A percentile compares a stretch with the other conserved stretches of the same genome.
Conservation (phyloP, 2,797 vertebrate species). For the Threskiornis aethiopicus region DNA sequence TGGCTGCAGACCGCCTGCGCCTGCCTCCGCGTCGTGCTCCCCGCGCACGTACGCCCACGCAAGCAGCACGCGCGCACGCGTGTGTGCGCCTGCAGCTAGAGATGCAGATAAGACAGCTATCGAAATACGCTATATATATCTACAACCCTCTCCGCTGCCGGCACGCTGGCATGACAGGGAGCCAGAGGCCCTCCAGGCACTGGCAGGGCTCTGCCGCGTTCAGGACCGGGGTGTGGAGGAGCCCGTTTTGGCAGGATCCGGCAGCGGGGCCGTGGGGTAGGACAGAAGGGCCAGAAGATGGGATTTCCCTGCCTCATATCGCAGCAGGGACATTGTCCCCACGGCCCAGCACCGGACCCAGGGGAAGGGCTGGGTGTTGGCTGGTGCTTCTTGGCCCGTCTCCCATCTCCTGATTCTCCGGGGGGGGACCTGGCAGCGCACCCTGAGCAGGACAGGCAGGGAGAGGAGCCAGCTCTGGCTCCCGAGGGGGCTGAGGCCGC, state of each 20-base stretch:
- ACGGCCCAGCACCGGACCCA: background rate
- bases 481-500: background rate
- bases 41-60: background rate
- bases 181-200: background rate
- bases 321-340: background rate
- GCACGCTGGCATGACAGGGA: background rate
- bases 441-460: background rate
- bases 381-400: background rate
- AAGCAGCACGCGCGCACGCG: background rate
- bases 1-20: background rate
- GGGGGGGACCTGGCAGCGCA: background rate
- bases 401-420: background rate
- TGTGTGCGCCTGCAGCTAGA: background rate
- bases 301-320: background rate
- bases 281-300: background rate
- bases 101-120: conserved; percentile 16
- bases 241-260: background rate
- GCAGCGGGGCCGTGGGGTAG: fast-evolving
- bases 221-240: fast-evolving
- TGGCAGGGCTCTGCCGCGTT: background rate
- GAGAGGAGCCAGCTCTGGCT: background rate
- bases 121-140: background rate
- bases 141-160: background rate
- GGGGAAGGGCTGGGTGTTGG: background rate
- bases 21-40: background rate